Base-by-base conservation (phyloP, 2,113 vertebrate genomes). In the Sialia sialis region DNA sequence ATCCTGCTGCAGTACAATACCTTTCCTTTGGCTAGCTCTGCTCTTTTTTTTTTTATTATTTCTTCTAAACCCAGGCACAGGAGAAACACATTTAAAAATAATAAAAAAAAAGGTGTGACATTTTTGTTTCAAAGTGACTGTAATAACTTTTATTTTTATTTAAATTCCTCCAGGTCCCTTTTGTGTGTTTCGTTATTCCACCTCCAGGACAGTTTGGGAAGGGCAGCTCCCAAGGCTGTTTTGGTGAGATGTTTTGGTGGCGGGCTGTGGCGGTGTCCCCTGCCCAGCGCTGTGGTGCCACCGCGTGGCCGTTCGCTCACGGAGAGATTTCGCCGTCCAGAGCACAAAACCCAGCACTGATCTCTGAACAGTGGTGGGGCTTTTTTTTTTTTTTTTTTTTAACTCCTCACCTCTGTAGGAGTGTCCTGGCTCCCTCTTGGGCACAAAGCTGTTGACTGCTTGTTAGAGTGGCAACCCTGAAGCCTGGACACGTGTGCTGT, bases 261-360 rank as follows among this genome's bases (percentile, higher is more conserved):
- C 6, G 25, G 20, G 43, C 29, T 1, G 6, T 0, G 36, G 54
- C 9, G 4, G 27, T 49, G 51, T 46, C 43, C 66, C 2, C 60
- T 87, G 44, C 20, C 51, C 82, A 9, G 75, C 29, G 73, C 78
- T 69, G 87, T 48, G 82, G 30, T 93, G 95, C 95, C 96, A 90
- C 70, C 94, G 16, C 60, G 87, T 88, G 94, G 95, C 84, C 78
- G 0, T 6, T 62, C 19, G 41, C 29, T 49, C 89, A 17, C 32
- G 5, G 32, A 18, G 73, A 38, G n/a, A 3, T 44, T 46, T 44
- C 12, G 5, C 6, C 7, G 21, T 14, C 34, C 27, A 1, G 69
- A 62, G 67, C 85, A n/a, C 54, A 39, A 6, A 3, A 29, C 2
- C 4, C 3, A 4, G n/a, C n/a, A n/a, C n/a, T 1, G 4, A 6